Percentiles rank a stretch among this genome's conserved stretches.
These are phyloP conservation scores for Acropternis orthonyx DNA, from an alignment of 2,797 vertebrate genomes.

Conservation along the genomic window DNA sequence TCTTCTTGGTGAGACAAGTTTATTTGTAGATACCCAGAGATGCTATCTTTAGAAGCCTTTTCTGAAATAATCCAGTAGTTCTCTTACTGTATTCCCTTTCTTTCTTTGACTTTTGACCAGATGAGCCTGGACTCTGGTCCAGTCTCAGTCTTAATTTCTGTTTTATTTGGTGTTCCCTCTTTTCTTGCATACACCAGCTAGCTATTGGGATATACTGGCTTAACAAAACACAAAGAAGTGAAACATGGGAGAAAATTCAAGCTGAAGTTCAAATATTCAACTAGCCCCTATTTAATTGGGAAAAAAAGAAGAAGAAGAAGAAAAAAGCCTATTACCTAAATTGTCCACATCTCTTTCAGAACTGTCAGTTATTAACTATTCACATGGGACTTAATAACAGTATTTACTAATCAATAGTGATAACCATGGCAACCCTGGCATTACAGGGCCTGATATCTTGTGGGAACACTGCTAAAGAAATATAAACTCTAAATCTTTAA, in stretches of 20 bases:
- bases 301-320: not conserved
- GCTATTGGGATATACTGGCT: not conserved
- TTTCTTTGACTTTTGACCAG: not conserved
- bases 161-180: not conserved
- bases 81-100: not conserved
- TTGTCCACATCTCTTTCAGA: not conserved
- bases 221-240: not conserved
- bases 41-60: not conserved
- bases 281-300: not conserved
- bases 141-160: not conserved
- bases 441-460: not conserved
- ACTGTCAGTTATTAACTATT: slow-evolving; percentile 29
- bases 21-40: not conserved
- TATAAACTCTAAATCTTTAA: not conserved
- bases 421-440: slow-evolving; percentile 40
- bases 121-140: not conserved
- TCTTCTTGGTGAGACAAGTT: not conserved
- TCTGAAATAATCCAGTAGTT: not conserved
- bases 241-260: not conserved
- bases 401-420: slow-evolving; percentile 46
- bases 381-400: not conserved
- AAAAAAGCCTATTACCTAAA: not conserved
- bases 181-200: not conserved
- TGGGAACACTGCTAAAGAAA: not conserved
- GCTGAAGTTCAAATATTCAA: not conserved